Conservation (phyloP, 2,113 vertebrate genomes). For the Oreochromis tanganicae region DNA sequence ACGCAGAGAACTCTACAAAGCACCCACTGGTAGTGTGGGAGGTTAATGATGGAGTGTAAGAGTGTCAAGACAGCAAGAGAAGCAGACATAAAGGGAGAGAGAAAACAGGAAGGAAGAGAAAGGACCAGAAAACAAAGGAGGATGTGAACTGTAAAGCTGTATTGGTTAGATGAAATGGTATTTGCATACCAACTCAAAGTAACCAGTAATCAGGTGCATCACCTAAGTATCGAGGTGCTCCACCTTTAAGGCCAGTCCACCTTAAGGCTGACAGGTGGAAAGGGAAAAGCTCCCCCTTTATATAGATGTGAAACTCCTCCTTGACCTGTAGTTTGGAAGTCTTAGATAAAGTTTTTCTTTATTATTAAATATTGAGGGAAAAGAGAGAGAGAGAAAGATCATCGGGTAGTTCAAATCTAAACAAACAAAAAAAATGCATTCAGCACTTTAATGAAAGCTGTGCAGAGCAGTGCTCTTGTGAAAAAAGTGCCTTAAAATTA, state of each 20-base stretch:
- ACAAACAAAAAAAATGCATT: neutral
- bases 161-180: neutral
- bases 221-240: neutral
- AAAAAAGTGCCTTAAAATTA: neutral
- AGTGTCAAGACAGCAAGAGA: constrained; percentile 31
- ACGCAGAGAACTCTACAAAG: constrained; percentile 47
- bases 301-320: neutral
- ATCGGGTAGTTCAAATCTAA: neutral
- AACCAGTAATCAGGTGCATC: neutral
- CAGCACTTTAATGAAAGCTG: neutral
- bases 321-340: neutral
- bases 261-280: neutral
- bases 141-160: neutral
- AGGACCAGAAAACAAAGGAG: neutral
- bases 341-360: neutral
- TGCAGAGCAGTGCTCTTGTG: neutral
- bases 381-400: neutral
- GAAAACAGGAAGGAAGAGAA: neutral
- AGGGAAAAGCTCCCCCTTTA: neutral
- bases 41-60: constrained; percentile 58
- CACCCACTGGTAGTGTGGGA: constrained; percentile 64
- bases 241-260: neutral
- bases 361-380: neutral
- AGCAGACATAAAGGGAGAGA: neutral
- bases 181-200: neutral